Evolutionary conservation across 2,888 invertebrate genomes (phyloP), one percentile per base, ranked within the genome.

Genomic region (Patella caerulea): DNA sequence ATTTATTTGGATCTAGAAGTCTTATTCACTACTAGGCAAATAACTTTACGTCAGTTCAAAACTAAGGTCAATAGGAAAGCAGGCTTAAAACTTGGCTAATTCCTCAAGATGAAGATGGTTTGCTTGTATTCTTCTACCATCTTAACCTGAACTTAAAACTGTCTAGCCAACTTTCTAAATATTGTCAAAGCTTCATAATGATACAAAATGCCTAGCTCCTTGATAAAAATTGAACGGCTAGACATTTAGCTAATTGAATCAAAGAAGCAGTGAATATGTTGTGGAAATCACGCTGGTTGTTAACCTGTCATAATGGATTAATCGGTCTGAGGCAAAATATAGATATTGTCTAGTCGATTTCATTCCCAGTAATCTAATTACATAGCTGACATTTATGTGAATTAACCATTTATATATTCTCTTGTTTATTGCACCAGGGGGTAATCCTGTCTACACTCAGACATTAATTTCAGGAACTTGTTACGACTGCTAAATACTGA

Each of bases 111-210:
- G 9, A 45, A 45, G 45, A 45, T 45, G 45, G 45, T 65, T 65
- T 24, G 24, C 65, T 65, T 65, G 65, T 65, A 65, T 65, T 24
- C 14, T 45, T 24, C 24, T 24, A 24, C 19, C 65, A 12, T 24
- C 65, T 65, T 65, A 65, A 65, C 65, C 24, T 24, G 65, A 24
- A 65, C 19, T 24, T 65, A 24, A 24, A 24, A 12, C 65, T 24
- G 65, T 65, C 65, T 65, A 65, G 65, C 65, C 65, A 65, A 19
- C 24, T 65, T 24, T 65, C 65, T 65, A 65, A 65, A 65, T 65
- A 65, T 65, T 65, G 65, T 65, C 65, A 12, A 65, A 65, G 65
- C 19, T 24, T 11, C 19, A 19, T 24, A 65, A 65, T 24, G 24
- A 65, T 65, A 24, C 19, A 65, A 65, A 65, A 65, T 65, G 65